These are phyloP conservation scores for Seriola rivoliana DNA, from an alignment of 2,113 vertebrate species.

Conservation along the genomic window DNA sequence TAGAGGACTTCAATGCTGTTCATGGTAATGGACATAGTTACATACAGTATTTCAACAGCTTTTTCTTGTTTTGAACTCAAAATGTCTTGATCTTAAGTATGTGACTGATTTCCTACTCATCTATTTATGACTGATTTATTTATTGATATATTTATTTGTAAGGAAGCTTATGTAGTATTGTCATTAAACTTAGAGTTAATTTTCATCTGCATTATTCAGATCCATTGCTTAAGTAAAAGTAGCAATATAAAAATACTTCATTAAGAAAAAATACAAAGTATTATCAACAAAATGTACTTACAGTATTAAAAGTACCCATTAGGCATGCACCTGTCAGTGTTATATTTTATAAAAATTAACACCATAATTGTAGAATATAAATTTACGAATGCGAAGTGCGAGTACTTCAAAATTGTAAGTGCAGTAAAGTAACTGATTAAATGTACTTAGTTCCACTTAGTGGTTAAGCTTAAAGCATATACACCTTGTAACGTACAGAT, in stretches of 20 bases:
- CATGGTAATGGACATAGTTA: background rate
- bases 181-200: too few species aligned
- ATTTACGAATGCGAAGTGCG: background rate
- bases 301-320: too few species aligned
- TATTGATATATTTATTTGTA: background rate
- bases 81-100: too few species aligned
- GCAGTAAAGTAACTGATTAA: background rate
- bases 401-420: background rate
- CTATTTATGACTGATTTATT: background rate
- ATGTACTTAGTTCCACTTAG: background rate
- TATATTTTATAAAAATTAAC: too few species aligned
- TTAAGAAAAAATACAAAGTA: background rate
- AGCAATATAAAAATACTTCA: background rate
- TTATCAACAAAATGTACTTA: too few species aligned
- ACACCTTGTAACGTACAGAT: background rate
- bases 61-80: constrained; percentile 7
- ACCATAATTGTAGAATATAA: background rate
- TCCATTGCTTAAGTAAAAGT: background rate
- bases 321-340: too few species aligned
- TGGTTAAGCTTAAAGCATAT: too few species aligned
- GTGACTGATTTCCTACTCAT: background rate
- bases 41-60: background rate
- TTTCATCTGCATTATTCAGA: background rate
- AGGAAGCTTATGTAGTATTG: too few species aligned
- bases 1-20: background rate